These are phyloP conservation scores for Rhinichthys klamathensis DNA, from an alignment of 2,113 vertebrate species.

Conservation along the genomic window DNA sequence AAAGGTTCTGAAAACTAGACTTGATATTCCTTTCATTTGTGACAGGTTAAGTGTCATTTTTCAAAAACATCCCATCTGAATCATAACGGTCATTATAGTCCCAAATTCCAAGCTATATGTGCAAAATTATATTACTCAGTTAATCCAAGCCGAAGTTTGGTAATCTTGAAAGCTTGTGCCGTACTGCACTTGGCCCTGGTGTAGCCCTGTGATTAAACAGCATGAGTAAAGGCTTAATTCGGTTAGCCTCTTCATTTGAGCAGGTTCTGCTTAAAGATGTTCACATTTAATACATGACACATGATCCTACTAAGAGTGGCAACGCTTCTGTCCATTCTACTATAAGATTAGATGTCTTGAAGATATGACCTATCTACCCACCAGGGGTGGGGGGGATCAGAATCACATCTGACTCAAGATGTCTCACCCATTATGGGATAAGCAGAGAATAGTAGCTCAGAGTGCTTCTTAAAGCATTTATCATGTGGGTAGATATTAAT, in stretches of 20 bases:
- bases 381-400: background rate
- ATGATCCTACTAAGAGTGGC: slow-evolving; percentile 52
- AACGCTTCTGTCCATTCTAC: slow-evolving; percentile 9
- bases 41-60: background rate
- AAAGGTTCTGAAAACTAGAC: background rate
- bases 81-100: background rate
- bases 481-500: background rate
- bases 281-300: slow-evolving; percentile 66
- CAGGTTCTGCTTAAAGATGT: slow-evolving; percentile 63
- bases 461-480: background rate
- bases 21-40: background rate
- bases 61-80: background rate
- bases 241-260: slow-evolving; percentile 72
- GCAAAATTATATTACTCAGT: slow-evolving; percentile 8
- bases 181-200: slow-evolving; percentile 8
- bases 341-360: background rate
- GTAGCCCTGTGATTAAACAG: slow-evolving; percentile 60
- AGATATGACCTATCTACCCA: background rate
- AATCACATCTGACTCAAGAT: background rate
- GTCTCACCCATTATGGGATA: background rate
- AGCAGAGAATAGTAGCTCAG: background rate
- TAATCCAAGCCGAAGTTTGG: background rate
- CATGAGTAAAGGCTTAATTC: slow-evolving; percentile 67
- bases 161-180: background rate
- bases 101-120: background rate